These are phyloP conservation scores for Centropus bengalensis DNA, from an alignment of 2,113 vertebrate genomes.

Conservation along the genomic window DNA sequence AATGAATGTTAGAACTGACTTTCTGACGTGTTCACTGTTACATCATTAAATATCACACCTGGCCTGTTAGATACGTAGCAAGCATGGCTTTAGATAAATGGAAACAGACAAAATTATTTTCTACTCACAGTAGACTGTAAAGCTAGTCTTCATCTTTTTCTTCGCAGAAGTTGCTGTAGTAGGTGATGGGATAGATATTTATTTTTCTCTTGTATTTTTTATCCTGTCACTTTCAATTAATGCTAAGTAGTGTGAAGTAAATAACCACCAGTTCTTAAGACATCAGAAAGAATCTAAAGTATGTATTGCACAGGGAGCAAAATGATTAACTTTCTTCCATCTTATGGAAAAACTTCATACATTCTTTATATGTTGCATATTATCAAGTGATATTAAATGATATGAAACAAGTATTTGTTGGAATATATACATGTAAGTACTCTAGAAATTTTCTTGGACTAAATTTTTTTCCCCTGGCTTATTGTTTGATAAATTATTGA, in stretches of 20 bases:
- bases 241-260: neutral
- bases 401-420: neutral
- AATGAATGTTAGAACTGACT: neutral
- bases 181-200: neutral
- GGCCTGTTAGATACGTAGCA: neutral
- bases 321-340: neutral
- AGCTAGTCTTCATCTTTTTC: neutral
- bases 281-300: neutral
- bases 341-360: neutral
- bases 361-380: neutral
- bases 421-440: neutral
- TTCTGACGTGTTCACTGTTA: neutral
- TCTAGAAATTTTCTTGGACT: neutral
- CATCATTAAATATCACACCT: neutral
- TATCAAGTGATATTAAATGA: neutral
- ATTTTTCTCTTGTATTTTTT: neutral
- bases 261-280: neutral
- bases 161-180: neutral
- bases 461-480: neutral
- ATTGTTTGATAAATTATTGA: constrained; percentile 50
- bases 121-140: neutral
- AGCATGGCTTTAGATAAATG: neutral
- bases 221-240: neutral
- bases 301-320: neutral
- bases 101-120: neutral